phyloP scores from a whole-genome alignment of 2,113 vertebrate genomes.

The Indicator maculatus region DNA sequence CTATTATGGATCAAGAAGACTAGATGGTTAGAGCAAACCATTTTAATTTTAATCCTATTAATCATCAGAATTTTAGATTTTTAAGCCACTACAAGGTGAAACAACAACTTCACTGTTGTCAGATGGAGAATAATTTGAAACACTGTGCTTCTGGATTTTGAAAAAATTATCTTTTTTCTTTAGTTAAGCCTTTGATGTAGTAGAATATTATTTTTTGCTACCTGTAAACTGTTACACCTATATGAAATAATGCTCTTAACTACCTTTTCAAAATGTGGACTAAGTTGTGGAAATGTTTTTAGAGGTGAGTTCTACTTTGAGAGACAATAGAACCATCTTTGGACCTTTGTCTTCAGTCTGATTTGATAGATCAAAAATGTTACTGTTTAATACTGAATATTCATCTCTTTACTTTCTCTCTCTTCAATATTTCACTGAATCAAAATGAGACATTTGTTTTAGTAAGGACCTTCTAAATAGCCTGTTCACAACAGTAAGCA shows the following conservation, averaged over 20 bases:
- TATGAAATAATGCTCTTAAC: background rate
- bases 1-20: background rate
- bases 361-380: background rate
- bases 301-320: background rate
- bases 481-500: background rate
- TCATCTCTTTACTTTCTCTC: background rate
- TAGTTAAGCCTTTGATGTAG: background rate
- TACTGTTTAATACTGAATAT: background rate
- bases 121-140: background rate
- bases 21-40: background rate
- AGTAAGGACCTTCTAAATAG: background rate
- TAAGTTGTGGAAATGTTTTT: background rate
- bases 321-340: background rate
- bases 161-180: background rate
- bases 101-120: background rate
- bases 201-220: background rate
- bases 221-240: background rate
- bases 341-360: background rate
- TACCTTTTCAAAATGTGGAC: background rate
- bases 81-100: background rate
- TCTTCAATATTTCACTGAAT: background rate
- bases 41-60: background rate
- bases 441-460: background rate
- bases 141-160: background rate
- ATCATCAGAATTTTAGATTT: background rate